phyloP scores from a whole-genome alignment of 2,888 invertebrate genomes.

The Pycnomerus fuliginosus region DNA sequence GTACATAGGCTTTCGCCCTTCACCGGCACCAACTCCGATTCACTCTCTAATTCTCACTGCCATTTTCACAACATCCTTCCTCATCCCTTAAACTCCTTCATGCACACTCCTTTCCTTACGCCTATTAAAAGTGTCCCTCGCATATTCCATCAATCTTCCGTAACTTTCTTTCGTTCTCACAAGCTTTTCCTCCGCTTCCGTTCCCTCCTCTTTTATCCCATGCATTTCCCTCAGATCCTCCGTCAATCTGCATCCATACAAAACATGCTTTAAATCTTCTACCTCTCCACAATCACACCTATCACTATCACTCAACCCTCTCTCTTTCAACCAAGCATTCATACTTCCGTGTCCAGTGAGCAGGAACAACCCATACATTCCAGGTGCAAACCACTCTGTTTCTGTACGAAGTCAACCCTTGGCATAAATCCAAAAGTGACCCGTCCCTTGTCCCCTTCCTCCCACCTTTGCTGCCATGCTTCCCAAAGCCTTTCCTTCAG shows the following conservation, averaged over 20 bases:
- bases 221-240: not conserved
- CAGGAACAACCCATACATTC: no score
- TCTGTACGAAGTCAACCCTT: not conserved
- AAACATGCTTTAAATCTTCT: not conserved
- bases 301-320: no score
- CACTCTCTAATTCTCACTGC: no score
- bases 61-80: no score
- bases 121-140: no score
- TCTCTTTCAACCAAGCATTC: not conserved
- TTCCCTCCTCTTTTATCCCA: not conserved
- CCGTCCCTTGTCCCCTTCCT: not conserved
- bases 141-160: not conserved
- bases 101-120: no score
- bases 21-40: no score
- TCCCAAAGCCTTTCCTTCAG: not conserved
- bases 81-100: no score
- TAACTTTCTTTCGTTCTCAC: not conserved
- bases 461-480: not conserved
- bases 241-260: not conserved
- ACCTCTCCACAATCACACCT: not conserved
- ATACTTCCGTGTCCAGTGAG: no score
- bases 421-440: not conserved
- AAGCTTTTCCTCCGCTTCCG: no score
- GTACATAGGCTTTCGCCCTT: no score
- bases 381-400: not conserved